Base-by-base conservation (phyloP, 1,140 invertebrate genomes). In the Dreissena polymorpha region DNA sequence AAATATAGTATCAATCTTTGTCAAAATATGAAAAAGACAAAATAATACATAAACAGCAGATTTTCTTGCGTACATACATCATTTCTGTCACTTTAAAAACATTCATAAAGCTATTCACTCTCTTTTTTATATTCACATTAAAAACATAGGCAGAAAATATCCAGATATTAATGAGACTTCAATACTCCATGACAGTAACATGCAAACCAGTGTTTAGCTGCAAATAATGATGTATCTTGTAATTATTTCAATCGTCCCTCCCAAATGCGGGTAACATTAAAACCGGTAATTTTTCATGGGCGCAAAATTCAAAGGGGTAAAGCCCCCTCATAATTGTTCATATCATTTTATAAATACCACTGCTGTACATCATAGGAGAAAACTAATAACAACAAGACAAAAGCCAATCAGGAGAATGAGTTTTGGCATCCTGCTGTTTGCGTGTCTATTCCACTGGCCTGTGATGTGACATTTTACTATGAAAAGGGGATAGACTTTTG, bases 141-240 rank as follows among this genome's bases (percentile, higher is more conserved):
- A n/a, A n/a, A n/a, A n/a, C n/a, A n/a, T n/a, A n/a, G n/a, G n/a
- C n/a, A n/a, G n/a, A n/a, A n/a, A n/a, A n/a, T n/a, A n/a, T n/a
- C n/a, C n/a, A n/a, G n/a, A n/a, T n/a, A n/a, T n/a, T n/a, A n/a
- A n/a, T n/a, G n/a, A n/a, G n/a, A n/a, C n/a, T n/a, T n/a, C n/a
- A n/a, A n/a, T n/a, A n/a, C 18, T 55, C 53, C 53, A 5, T 13
- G 25, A 23, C 16, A 23, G 53, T 67, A 18, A 27, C 75, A 78
- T 68, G 60, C 75, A 78, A 67, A 68, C 75, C 13, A 67, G 21
- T 23, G 50, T 78, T 78, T 78, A 78, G n/a, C 39, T n/a, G 7
- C 8, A 55, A 78, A 78, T 78, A 65, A 78, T 68, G 75, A 78
- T 50, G 49, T 68, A 78, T 78, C 39, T 7, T 39, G 55, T 64